Percentiles rank a stretch among this genome's conserved stretches.
Evolutionary conservation across 2,888 invertebrate species (phyloP).

Genomic region (Agrenia bidenticulata): DNA sequence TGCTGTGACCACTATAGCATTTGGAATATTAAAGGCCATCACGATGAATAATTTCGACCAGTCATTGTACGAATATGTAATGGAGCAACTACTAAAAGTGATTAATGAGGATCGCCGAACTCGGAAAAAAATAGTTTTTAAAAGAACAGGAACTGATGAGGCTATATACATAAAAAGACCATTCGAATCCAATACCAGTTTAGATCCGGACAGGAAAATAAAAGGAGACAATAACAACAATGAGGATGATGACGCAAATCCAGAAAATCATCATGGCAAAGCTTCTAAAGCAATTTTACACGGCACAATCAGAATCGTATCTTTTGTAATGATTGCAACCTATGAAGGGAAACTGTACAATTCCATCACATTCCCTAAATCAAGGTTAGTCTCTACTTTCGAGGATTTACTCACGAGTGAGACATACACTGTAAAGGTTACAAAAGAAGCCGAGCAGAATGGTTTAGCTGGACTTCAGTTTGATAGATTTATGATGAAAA

Average conservation of each 20-base stretch:
- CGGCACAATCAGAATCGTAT: conserved; percentile 44
- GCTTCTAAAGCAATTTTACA: conserved; percentile 42
- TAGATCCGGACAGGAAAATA: no score
- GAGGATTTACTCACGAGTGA: conserved; percentile 43
- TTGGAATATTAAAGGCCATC: conserved; percentile 39
- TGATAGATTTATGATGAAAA: neutral
- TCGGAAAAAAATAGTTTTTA: conserved; percentile 5
- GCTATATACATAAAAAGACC: no score
- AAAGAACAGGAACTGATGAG: neutral
- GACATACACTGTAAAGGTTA: conserved; percentile 42
- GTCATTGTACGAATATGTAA: conserved; percentile 43
- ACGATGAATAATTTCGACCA: conserved; percentile 42
- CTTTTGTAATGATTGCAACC: conserved; percentile 43
- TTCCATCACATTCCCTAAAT: conserved; percentile 47
- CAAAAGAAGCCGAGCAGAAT: conserved; percentile 32
- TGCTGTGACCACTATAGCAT: conserved; percentile 34
- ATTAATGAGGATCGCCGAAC: conserved; percentile 26
- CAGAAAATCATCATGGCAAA: conserved; percentile 32
- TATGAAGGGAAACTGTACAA: conserved; percentile 50
- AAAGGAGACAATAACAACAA: conserved; percentile 6
- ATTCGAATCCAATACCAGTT: no score
- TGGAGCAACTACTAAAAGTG: conserved; percentile 37
- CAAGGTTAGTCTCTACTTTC: conserved; percentile 38
- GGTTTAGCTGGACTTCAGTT: conserved; percentile 6
- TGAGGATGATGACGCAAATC: neutral